Conservation (phyloP, 1,140 invertebrate genomes). For the Ephestia elutella region DNA sequence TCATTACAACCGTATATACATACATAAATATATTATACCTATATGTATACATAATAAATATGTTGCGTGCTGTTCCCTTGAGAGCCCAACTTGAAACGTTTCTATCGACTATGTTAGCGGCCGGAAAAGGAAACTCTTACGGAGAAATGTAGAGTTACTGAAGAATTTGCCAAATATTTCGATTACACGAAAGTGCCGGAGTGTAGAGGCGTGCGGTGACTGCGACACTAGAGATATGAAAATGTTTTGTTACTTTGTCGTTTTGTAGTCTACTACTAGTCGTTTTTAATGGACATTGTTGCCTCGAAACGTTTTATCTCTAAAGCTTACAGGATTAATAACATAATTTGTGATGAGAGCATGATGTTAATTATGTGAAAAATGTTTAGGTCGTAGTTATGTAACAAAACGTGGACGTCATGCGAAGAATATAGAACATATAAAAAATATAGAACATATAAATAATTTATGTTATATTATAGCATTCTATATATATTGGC, state of each 20-base stretch:
- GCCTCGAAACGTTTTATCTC: too few relatives aligned
- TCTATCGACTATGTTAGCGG: neutral
- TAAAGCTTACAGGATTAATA: too few relatives aligned
- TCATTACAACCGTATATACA: too few relatives aligned
- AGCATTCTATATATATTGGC: too few relatives aligned
- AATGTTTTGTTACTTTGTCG: neutral
- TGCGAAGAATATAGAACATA: too few relatives aligned
- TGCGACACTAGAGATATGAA: neutral
- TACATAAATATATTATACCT: neutral
- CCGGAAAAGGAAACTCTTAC: slow-evolving; percentile 7
- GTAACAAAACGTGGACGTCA: too few relatives aligned
- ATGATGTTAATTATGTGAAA: too few relatives aligned
- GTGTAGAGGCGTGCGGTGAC: neutral
- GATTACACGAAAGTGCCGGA: neutral
- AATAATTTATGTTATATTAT: too few relatives aligned
- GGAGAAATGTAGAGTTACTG: neutral
- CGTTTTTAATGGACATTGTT: too few relatives aligned
- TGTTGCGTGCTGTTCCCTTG: neutral
- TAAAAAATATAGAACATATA: too few relatives aligned
- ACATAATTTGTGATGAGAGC: too few relatives aligned
- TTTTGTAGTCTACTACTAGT: neutral
- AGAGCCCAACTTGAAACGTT: neutral
- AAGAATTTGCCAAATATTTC: neutral
- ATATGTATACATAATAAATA: neutral
- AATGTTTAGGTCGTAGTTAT: too few relatives aligned